phyloP scores from a whole-genome alignment of 2,888 invertebrate species.

The Melinopterus prodromus region DNA sequence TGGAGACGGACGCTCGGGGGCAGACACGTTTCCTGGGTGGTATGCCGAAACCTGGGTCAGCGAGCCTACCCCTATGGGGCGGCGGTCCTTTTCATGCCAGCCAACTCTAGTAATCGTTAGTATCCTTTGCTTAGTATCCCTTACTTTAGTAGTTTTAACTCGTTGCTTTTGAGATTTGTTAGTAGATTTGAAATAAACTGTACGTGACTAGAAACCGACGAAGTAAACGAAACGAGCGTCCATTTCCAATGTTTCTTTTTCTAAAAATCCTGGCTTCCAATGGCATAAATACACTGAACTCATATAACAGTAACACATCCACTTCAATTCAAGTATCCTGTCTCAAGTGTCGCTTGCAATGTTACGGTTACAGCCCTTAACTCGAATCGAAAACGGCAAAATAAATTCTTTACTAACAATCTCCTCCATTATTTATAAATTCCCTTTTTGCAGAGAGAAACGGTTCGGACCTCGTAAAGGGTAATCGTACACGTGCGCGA shows the following conservation, averaged over 20 bases:
- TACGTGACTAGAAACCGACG: slow-evolving; percentile 58
- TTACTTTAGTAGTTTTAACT: slow-evolving; percentile 76
- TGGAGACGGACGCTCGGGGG: no score
- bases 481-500: neutral
- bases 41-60: no score
- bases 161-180: slow-evolving; percentile 73
- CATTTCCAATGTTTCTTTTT: no score
- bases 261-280: neutral
- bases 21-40: no score
- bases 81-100: no score
- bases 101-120: no score
- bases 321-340: neutral
- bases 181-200: slow-evolving; percentile 63
- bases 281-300: neutral
- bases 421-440: neutral
- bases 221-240: slow-evolving; percentile 47
- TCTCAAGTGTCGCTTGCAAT: neutral
- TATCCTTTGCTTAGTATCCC: slow-evolving; percentile 91
- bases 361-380: neutral
- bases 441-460: neutral
- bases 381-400: slow-evolving; percentile 4
- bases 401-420: slow-evolving; percentile 4
- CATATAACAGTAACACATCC: neutral
- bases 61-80: no score
- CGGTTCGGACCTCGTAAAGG: neutral